phyloP scores from a whole-genome alignment of 2,888 invertebrate genomes.

The Mythimna ferrago region DNA sequence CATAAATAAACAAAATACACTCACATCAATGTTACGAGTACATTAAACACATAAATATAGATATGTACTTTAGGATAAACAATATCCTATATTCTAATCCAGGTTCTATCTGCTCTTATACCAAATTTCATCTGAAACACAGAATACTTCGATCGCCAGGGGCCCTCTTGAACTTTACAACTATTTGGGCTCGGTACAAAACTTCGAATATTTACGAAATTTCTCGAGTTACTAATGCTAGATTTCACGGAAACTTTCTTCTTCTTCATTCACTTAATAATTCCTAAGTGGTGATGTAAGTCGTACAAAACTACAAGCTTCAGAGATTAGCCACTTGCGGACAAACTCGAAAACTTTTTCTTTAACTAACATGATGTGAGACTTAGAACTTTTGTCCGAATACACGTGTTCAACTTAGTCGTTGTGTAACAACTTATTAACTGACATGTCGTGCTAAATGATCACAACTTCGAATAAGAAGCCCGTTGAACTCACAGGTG shows the following conservation, averaged over 20 bases:
- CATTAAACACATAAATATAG: no score
- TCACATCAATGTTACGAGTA: no score
- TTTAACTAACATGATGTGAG: background rate
- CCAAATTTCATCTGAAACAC: no score
- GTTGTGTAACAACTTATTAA: background rate
- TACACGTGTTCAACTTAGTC: background rate
- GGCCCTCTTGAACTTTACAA: background rate
- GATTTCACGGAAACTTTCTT: constrained; percentile 9
- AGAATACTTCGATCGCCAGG: no score
- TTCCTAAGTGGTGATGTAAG: constrained; percentile 25
- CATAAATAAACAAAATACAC: no score
- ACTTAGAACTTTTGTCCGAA: background rate
- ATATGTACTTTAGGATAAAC: no score
- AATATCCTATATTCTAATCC: no score
- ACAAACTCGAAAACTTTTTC: constrained; percentile 15
- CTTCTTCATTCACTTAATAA: background rate
- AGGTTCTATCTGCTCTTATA: no score
- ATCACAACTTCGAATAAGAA: background rate
- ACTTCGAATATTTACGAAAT: background rate
- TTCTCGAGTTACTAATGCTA: constrained; percentile 10
- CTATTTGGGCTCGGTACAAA: background rate
- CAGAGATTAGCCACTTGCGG: constrained; percentile 9
- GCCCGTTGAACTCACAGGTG: background rate
- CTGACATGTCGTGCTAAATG: background rate
- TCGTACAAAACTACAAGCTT: constrained; percentile 6